phyloP scores from a whole-genome alignment of 1,140 invertebrate species.

The Agraylea sexmaculata region DNA sequence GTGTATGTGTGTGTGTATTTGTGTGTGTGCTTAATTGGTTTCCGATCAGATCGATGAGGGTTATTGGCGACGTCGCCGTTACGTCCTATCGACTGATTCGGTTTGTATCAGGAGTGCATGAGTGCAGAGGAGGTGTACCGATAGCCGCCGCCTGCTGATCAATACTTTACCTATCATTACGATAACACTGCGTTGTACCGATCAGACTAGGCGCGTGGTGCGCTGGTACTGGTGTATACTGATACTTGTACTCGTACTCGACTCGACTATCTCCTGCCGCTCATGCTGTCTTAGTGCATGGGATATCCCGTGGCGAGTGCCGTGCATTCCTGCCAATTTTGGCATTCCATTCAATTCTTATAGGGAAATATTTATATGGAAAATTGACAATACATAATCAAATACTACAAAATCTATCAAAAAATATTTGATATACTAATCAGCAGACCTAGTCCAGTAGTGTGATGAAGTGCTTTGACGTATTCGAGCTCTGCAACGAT shows the following conservation, averaged over 20 bases:
- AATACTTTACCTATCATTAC: conserved; percentile 20
- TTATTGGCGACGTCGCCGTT: conserved; percentile 21
- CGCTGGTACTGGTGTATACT: background rate
- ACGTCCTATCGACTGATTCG: conserved; percentile 23
- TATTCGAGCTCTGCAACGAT: too few species aligned
- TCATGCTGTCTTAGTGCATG: conserved; percentile 19
- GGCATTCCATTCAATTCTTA: conserved; percentile 10
- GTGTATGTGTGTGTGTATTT: background rate
- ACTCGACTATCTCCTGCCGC: conserved; percentile 5
- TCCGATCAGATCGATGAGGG: conserved; percentile 21
- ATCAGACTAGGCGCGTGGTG: background rate
- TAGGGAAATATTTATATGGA: too few species aligned
- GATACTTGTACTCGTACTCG: background rate
- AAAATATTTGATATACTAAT: too few species aligned
- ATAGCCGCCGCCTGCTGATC: too few species aligned
- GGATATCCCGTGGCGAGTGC: conserved; percentile 22
- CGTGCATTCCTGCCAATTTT: conserved; percentile 13
- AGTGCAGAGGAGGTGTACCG: conserved; percentile 16
- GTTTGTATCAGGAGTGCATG: conserved; percentile 20
- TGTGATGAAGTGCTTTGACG: too few species aligned
- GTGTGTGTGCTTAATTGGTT: conserved; percentile 11
- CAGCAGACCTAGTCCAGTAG: too few species aligned
- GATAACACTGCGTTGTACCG: background rate
- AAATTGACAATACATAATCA: too few species aligned
- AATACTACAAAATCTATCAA: too few species aligned